These are phyloP conservation scores for Spermophilus dauricus DNA, from an alignment of 2,113 vertebrate species.

Conservation along the genomic window DNA sequence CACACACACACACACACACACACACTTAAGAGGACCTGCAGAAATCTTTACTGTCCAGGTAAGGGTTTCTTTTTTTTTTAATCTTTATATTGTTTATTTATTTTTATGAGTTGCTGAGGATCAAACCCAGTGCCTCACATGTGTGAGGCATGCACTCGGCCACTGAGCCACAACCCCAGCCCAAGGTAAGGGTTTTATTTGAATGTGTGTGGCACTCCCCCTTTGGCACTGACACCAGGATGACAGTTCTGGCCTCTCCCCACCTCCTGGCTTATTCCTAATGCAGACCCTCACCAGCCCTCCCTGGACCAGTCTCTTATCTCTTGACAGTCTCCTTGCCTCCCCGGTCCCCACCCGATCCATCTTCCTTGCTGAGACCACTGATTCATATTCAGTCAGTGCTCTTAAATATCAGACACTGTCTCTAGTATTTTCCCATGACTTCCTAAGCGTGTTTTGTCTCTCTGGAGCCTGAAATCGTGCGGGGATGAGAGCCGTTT, in stretches of 20 bases:
- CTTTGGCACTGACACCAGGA: no score
- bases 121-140: no score
- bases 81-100: no score
- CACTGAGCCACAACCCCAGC: no score
- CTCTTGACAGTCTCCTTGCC: neutral
- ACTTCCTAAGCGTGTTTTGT: neutral
- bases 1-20: neutral
- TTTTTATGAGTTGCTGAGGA: no score
- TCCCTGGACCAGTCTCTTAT: neutral
- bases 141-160: no score
- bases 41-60: slow-evolving; percentile 1
- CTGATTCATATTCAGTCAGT: neutral
- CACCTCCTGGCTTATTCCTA: neutral
- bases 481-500: neutral
- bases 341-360: neutral
- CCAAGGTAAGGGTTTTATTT: neutral
- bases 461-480: neutral
- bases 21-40: neutral
- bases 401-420: neutral
- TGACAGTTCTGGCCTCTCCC: neutral
- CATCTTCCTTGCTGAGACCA: neutral
- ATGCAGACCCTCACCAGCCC: neutral
- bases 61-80: neutral
- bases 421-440: neutral
- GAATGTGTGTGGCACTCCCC: neutral